phyloP scores from a whole-genome alignment of 2,888 invertebrate genomes.

The Clusia tigrina region DNA sequence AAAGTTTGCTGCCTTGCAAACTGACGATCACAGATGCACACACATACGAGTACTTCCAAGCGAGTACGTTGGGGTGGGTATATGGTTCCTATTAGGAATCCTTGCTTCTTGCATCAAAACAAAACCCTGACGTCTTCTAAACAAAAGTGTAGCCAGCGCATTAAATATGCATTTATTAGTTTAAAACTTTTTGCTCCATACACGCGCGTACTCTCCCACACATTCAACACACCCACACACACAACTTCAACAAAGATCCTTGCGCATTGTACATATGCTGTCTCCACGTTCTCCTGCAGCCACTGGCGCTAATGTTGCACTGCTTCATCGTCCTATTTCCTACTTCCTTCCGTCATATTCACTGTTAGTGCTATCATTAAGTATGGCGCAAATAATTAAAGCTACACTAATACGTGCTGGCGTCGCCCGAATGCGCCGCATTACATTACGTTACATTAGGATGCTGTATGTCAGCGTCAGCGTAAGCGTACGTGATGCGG shows the following conservation, averaged over 20 bases:
- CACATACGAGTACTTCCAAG: no score
- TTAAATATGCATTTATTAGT: constrained; percentile 33
- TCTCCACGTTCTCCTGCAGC: constrained; percentile 21
- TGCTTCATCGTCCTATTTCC: constrained; percentile 28
- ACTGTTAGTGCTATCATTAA: constrained; percentile 31
- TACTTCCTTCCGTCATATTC: constrained; percentile 20
- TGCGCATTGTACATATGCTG: no score
- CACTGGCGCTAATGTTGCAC: constrained; percentile 33
- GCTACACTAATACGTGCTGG: constrained; percentile 49
- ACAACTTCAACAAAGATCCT: neutral
- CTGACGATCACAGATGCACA: no score
- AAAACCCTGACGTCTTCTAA: no score
- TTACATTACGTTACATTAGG: no score
- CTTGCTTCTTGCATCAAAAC: no score
- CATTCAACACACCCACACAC: neutral
- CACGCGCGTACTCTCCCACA: neutral
- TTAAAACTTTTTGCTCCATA: constrained; percentile 18
- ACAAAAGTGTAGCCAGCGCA: constrained; percentile 12
- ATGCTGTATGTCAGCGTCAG: neutral
- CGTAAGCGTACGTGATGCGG: no score
- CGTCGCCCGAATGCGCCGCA: no score
- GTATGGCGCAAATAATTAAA: constrained; percentile 50
- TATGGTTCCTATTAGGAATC: no score
- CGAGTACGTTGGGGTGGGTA: no score
- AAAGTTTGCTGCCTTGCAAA: no score